phyloP scores from a whole-genome alignment of 2,888 invertebrate species.

The Himalopsyche japonica region DNA sequence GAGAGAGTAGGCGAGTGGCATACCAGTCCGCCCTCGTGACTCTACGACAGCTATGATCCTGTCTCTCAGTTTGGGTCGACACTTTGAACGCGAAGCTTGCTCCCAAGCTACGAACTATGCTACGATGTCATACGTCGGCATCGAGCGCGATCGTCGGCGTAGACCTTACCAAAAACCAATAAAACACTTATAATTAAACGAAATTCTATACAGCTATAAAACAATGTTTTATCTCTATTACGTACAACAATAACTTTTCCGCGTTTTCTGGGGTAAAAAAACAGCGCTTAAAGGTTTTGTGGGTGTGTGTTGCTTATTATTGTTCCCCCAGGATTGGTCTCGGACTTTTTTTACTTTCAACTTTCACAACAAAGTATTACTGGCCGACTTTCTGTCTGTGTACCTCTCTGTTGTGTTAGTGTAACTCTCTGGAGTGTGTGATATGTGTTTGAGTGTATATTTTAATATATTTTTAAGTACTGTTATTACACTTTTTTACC shows the following conservation, averaged over 20 bases:
- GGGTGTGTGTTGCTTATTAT: not conserved
- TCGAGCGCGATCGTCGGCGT: not conserved
- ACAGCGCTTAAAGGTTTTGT: not conserved
- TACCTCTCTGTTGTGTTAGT: not conserved
- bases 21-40: conserved; percentile 10
- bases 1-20: conserved; percentile 3
- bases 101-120: conserved; percentile 11
- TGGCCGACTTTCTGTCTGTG: not conserved
- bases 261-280: not conserved
- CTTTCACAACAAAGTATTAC: not conserved
- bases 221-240: not conserved
- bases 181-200: not conserved
- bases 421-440: not conserved
- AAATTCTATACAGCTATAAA: not conserved
- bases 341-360: not conserved
- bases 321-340: not conserved
- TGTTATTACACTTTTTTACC: too few relatives aligned
- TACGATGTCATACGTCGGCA: conserved; percentile 20
- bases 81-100: conserved; percentile 34
- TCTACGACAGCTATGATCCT: conserved; percentile 18
- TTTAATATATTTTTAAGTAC: not conserved
- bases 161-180: not conserved
- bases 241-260: not conserved
- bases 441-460: not conserved
- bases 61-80: conserved; percentile 35